Conservation (phyloP, 2,888 invertebrate species). For the Stenodema calcarata region DNA sequence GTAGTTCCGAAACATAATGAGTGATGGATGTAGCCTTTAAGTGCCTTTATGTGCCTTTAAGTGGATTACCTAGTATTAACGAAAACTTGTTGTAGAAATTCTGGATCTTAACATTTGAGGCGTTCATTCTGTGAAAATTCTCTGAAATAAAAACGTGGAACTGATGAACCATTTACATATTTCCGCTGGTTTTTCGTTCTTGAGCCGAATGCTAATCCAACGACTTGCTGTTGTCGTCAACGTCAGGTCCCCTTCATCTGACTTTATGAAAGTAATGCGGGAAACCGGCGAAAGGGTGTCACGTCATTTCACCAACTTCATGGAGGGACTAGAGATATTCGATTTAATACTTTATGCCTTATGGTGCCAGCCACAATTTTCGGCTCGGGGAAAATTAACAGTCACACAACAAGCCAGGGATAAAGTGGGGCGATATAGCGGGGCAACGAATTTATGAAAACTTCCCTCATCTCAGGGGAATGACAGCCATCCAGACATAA, state of each 20-base stretch:
- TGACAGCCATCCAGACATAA: constrained; percentile 6
- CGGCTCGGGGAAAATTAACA: background rate
- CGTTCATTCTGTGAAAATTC: too few relatives aligned
- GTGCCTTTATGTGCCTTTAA: too few relatives aligned
- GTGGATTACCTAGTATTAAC: too few relatives aligned
- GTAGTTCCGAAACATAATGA: too few relatives aligned
- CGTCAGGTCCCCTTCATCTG: background rate
- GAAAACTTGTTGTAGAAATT: too few relatives aligned
- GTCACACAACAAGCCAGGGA: background rate
- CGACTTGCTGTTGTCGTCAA: too few relatives aligned
- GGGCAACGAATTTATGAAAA: constrained; percentile 1
- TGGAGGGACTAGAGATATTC: background rate
- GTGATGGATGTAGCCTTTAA: too few relatives aligned
- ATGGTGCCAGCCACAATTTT: background rate
- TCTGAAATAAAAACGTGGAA: too few relatives aligned
- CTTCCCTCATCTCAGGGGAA: background rate
- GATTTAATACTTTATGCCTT: background rate
- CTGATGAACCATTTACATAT: too few relatives aligned
- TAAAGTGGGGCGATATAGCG: background rate
- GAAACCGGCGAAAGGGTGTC: background rate
- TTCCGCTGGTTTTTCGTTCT: too few relatives aligned
- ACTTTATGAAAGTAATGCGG: background rate
- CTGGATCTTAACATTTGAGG: too few relatives aligned
- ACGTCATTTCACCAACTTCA: background rate
- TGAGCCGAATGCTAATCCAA: too few relatives aligned